phyloP scores from a whole-genome alignment of 2,113 vertebrate genomes.

The Phalacrocorax aristotelis region DNA sequence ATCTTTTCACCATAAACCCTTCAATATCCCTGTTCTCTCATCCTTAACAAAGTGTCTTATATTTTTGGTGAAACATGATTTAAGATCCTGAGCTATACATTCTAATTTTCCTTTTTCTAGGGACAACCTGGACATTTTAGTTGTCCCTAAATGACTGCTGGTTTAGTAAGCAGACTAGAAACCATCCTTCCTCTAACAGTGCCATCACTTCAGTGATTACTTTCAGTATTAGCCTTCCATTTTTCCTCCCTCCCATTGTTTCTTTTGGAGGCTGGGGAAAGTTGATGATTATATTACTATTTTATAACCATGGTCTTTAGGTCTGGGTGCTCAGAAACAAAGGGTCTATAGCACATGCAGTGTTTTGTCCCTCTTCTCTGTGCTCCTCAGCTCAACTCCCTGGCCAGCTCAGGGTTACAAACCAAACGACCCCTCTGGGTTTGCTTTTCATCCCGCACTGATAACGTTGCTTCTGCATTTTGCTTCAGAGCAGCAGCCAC shows the following conservation, averaged over 20 bases:
- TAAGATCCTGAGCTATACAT: background rate
- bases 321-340: background rate
- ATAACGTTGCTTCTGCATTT: background rate
- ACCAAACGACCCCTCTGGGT: background rate
- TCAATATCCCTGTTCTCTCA: background rate
- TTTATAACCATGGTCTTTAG: background rate
- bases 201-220: background rate
- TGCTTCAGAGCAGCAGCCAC: background rate
- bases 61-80: background rate
- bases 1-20: background rate
- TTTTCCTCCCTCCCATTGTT: background rate
- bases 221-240: background rate
- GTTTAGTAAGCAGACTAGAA: background rate
- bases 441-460: background rate
- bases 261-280: background rate
- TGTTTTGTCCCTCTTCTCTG: background rate
- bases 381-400: background rate
- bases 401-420: background rate
- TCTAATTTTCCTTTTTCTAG: background rate
- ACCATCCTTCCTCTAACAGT: background rate
- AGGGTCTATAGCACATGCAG: accelerated
- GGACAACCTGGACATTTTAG: background rate
- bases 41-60: background rate
- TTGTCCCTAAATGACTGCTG: background rate
- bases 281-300: background rate